Percentiles rank a stretch among this genome's conserved stretches.
These are phyloP conservation scores for Prosapia bicincta DNA, from an alignment of 2,888 invertebrate genomes.

Conservation along the genomic window DNA sequence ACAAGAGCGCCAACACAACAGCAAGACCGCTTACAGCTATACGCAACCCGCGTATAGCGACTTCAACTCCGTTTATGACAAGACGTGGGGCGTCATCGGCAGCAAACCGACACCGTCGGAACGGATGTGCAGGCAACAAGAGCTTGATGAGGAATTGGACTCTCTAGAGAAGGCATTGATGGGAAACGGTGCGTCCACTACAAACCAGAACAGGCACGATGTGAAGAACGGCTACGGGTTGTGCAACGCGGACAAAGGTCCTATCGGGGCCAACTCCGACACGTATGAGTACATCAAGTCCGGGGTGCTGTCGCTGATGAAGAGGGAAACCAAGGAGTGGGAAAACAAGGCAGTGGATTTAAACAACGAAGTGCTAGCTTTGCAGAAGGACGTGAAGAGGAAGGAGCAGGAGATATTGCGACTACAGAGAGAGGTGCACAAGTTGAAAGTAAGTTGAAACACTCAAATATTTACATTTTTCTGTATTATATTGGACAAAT, in stretches of 20 bases:
- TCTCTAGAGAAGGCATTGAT: slow-evolving; percentile 15
- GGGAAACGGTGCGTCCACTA: slow-evolving; percentile 22
- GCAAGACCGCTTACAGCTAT: background rate
- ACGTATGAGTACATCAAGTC: background rate
- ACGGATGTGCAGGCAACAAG: slow-evolving; percentile 11
- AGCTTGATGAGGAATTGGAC: slow-evolving; percentile 15
- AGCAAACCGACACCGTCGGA: background rate
- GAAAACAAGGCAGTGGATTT: slow-evolving; percentile 21
- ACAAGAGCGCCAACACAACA: slow-evolving; percentile 10
- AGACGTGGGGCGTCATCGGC: background rate
- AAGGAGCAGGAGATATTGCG: slow-evolving; percentile 58
- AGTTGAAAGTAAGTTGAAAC: slow-evolving; percentile 61
- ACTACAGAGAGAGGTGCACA: slow-evolving; percentile 66
- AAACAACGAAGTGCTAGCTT: slow-evolving; percentile 52
- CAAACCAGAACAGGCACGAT: slow-evolving; percentile 3
- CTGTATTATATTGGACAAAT: too few species aligned
- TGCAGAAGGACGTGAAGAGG: slow-evolving; percentile 52
- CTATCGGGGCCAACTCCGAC: background rate
- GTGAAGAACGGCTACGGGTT: slow-evolving; percentile 8
- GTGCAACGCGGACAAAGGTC: background rate
- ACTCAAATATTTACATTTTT: too few species aligned
- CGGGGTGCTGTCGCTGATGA: slow-evolving; percentile 9
- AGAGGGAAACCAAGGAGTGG: slow-evolving; percentile 21
- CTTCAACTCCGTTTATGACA: background rate
- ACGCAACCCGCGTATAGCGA: background rate